These are phyloP conservation scores for Daktulosphaira vitifoliae DNA, from an alignment of 1,140 invertebrate species.

Conservation along the genomic window DNA sequence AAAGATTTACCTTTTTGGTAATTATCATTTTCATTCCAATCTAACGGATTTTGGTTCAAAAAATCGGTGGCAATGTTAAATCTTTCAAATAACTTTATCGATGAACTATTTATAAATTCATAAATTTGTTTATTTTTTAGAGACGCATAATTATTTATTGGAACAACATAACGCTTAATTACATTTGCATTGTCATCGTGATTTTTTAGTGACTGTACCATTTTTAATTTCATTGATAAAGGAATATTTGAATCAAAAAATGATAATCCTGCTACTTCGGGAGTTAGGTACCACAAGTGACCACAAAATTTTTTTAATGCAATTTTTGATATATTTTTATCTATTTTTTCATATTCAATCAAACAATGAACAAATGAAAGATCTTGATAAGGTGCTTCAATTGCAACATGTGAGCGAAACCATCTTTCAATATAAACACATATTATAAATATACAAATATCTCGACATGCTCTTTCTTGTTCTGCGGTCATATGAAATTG, in stretches of 20 bases:
- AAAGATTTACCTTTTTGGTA: slow-evolving; percentile 31
- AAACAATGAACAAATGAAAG: slow-evolving; percentile 30
- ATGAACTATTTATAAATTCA: slow-evolving; percentile 2
- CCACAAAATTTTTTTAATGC: slow-evolving; percentile 35
- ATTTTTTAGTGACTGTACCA: neutral
- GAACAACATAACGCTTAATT: neutral
- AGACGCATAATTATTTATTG: neutral
- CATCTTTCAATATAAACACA: slow-evolving; percentile 34
- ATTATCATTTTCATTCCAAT: slow-evolving; percentile 1
- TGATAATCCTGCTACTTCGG: neutral
- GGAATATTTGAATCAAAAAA: neutral
- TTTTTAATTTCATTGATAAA: neutral
- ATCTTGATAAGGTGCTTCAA: slow-evolving; percentile 30
- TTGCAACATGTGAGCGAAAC: slow-evolving; percentile 15
- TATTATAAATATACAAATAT: slow-evolving; percentile 35
- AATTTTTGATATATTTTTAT: slow-evolving; percentile 28
- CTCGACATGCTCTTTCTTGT: slow-evolving; percentile 8
- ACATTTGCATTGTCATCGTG: neutral
- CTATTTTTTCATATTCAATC: slow-evolving; percentile 25
- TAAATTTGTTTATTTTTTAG: slow-evolving; percentile 1
- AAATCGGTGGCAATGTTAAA: slow-evolving; percentile 6
- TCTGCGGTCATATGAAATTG: slow-evolving; percentile 20
- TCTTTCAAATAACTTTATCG: neutral
- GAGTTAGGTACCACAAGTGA: slow-evolving; percentile 4
- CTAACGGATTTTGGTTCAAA: neutral